Percentiles rank a stretch among this genome's conserved stretches.
Evolutionary conservation across 2,113 vertebrate genomes (phyloP).

Genomic region (Oxyura jamaicensis): DNA sequence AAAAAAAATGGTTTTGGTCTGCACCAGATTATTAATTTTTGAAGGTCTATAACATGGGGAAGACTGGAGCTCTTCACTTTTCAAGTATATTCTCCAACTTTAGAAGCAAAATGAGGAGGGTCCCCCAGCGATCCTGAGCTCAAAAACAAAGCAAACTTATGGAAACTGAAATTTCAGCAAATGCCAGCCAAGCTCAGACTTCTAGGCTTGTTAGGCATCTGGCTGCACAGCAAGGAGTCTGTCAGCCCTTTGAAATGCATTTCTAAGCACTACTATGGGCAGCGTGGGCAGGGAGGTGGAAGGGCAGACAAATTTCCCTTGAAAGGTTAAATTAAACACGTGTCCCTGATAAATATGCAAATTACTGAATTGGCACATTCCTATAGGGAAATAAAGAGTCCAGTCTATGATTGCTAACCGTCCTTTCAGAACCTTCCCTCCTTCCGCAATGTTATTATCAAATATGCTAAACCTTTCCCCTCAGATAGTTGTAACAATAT

Average conservation of each 20-base stretch:
- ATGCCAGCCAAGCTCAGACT: not conserved
- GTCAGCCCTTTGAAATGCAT: not conserved
- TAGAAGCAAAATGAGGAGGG: not conserved
- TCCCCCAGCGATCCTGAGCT: not conserved
- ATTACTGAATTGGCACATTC: not conserved
- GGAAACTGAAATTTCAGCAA: not conserved
- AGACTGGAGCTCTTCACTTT: not conserved
- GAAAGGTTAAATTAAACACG: not conserved
- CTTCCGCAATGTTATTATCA: not conserved
- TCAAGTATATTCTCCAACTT: not conserved
- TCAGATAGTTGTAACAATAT: not conserved
- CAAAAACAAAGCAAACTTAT: not conserved
- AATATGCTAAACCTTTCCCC: not conserved
- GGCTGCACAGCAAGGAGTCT: not conserved
- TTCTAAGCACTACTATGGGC: not conserved
- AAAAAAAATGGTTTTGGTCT: not conserved
- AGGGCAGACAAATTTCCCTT: not conserved
- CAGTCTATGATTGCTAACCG: not conserved
- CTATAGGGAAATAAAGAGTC: rapidly evolving
- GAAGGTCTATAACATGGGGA: not conserved
- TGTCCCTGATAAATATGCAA: not conserved
- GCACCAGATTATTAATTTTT: not conserved
- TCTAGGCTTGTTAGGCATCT: not conserved
- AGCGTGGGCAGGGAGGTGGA: not conserved
- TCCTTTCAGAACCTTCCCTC: not conserved